phyloP scores from a whole-genome alignment of 1,140 invertebrate genomes.

The Tigriopus japonicus region DNA sequence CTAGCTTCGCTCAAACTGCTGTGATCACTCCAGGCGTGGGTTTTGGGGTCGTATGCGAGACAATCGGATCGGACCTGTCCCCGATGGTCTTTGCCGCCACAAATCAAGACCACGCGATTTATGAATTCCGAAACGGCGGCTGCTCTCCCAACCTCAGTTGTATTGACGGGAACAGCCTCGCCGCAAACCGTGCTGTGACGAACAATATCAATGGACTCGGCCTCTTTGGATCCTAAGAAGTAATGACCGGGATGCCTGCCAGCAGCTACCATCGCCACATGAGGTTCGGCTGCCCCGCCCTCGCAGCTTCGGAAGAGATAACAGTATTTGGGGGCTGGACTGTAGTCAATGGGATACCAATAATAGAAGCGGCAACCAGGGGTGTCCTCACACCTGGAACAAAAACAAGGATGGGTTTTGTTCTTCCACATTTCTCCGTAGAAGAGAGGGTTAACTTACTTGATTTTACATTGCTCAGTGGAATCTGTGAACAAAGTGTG shows the following conservation, averaged over 20 bases:
- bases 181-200: not conserved
- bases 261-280: conserved; percentile 1
- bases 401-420: not conserved
- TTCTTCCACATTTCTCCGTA: too few relatives aligned
- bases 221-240: conserved; percentile 1
- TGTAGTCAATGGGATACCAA: conserved; percentile 15
- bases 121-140: conserved; percentile 4
- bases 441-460: not conserved
- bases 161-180: not conserved
- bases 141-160: conserved; percentile 2
- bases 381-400: not conserved
- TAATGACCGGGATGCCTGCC: conserved; percentile 14
- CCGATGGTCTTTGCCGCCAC: not conserved
- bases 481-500: conserved; percentile 1
- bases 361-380: conserved; percentile 9
- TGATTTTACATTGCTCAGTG: not conserved
- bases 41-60: not conserved
- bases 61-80: not conserved
- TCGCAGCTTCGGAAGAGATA: conserved; percentile 11
- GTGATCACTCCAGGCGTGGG: conserved; percentile 1
- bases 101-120: not conserved
- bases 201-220: conserved; percentile 5
- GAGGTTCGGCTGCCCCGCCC: not conserved
- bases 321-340: conserved; percentile 10
- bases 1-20: not conserved